Percentiles rank a stretch among this genome's conserved stretches.
These are phyloP conservation scores for Heliconius ismenius DNA, from an alignment of 2,888 invertebrate genomes.

Conservation along the genomic window DNA sequence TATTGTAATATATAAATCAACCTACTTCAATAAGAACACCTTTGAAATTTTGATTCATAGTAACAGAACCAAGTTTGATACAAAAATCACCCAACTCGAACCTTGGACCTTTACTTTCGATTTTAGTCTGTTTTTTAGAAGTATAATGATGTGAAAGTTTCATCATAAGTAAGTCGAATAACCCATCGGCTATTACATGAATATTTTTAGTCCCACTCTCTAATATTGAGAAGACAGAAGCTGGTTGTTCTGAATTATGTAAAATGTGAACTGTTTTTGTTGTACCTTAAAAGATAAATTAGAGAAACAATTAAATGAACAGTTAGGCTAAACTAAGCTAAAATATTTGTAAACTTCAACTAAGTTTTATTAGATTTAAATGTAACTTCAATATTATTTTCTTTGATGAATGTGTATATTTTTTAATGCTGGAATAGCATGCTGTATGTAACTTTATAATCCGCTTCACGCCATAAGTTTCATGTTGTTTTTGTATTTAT, in stretches of 20 bases:
- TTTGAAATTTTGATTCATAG: slow-evolving; percentile 95
- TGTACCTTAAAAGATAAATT: slow-evolving; percentile 74
- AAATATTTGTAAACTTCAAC: too few species aligned
- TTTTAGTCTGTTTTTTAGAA: slow-evolving; percentile 93
- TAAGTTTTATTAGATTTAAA: too few species aligned
- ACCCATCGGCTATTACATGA: slow-evolving; percentile 93
- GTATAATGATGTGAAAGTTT: slow-evolving; percentile 94
- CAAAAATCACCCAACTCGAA: slow-evolving; percentile 96
- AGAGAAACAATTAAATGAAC: too few species aligned
- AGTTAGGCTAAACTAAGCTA: not conserved
- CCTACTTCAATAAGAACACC: slow-evolving; percentile 94
- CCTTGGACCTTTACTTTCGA: slow-evolving; percentile 93
- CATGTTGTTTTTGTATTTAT: too few species aligned
- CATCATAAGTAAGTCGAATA: slow-evolving; percentile 94
- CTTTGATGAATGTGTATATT: too few species aligned
- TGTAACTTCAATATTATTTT: too few species aligned
- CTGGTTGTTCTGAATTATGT: slow-evolving; percentile 97
- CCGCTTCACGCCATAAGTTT: too few species aligned
- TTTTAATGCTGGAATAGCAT: too few species aligned
- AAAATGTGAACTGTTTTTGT: slow-evolving; percentile 94
- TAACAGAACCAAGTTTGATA: slow-evolving; percentile 95
- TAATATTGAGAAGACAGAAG: slow-evolving; percentile 94
- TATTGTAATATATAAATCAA: slow-evolving; percentile 25
- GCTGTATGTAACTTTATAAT: too few species aligned
- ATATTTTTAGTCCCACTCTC: slow-evolving; percentile 93